These are phyloP conservation scores for Gavialis gangeticus DNA, from an alignment of 2,113 vertebrate species.

Conservation along the genomic window DNA sequence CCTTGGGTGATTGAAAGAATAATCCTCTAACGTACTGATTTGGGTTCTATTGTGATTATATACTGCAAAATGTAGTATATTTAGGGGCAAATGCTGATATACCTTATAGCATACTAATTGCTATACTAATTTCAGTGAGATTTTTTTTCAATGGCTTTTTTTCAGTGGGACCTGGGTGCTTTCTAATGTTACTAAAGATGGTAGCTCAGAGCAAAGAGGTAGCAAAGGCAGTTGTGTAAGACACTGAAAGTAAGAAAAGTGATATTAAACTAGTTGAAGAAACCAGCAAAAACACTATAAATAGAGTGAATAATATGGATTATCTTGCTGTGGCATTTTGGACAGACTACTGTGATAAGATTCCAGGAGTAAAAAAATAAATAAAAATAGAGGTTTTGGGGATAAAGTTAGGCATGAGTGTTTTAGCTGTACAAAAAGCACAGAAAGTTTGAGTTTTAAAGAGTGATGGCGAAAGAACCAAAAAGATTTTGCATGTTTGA, in stretches of 20 bases:
- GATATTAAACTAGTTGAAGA: neutral
- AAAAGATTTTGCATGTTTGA: neutral
- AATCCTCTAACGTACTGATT: neutral
- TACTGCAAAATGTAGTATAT: rapidly evolving
- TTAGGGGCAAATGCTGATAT: neutral
- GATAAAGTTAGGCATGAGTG: neutral
- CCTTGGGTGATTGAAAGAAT: neutral
- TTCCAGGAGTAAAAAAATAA: neutral
- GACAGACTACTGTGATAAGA: neutral
- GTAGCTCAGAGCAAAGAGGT: neutral
- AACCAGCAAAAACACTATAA: neutral
- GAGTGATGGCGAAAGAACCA: neutral
- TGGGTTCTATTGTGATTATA: neutral
- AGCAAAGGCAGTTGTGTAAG: neutral
- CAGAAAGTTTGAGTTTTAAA: neutral
- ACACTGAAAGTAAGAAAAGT: neutral
- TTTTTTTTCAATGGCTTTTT: neutral
- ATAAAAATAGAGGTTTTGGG: neutral
- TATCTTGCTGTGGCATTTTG: neutral
- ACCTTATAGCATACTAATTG: rapidly evolving
- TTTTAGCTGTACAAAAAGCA: neutral
- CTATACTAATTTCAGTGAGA: neutral
- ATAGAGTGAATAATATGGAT: neutral
- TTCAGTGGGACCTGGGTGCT: neutral
- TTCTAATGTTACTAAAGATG: neutral